Percentiles rank a stretch among this genome's conserved stretches.
These are phyloP conservation scores for Pangasius larnaudii DNA, from an alignment of 2,797 vertebrate species.

Conservation along the genomic window DNA sequence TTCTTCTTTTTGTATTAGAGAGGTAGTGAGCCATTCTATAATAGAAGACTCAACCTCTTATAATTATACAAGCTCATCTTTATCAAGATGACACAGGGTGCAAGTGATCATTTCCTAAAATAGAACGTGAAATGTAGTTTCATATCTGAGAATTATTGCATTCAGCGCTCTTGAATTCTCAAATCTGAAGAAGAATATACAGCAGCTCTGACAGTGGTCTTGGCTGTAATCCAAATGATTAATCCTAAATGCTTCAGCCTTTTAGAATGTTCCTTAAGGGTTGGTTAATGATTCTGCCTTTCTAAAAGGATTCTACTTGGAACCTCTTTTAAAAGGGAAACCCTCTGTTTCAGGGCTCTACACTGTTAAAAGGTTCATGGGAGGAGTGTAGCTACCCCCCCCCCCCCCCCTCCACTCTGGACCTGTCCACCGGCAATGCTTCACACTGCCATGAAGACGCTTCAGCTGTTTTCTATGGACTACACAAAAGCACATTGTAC, in stretches of 20 bases:
- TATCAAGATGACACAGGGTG: background rate
- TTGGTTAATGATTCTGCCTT: background rate
- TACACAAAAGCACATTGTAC: too few relatives aligned
- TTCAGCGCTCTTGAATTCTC: background rate
- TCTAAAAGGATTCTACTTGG: background rate
- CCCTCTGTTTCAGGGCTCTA: background rate
- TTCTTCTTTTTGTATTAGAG: background rate
- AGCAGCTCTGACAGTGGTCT: background rate
- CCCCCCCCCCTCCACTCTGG: too few relatives aligned
- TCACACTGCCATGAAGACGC: too few relatives aligned
- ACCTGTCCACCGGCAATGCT: too few relatives aligned
- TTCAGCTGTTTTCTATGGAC: too few relatives aligned
- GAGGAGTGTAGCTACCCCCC: too few relatives aligned
- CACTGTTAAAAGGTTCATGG: background rate
- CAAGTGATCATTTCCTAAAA: background rate
- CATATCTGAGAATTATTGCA: background rate
- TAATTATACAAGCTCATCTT: background rate
- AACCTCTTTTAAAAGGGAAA: background rate
- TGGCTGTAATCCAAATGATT: background rate
- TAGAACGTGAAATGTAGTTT: background rate
- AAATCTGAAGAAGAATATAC: background rate
- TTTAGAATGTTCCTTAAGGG: too few relatives aligned
- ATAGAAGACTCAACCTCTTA: background rate
- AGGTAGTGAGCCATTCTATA: background rate
- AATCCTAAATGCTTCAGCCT: background rate